phyloP scores from a whole-genome alignment of 2,797 vertebrate genomes.

The Forpus xanthops region DNA sequence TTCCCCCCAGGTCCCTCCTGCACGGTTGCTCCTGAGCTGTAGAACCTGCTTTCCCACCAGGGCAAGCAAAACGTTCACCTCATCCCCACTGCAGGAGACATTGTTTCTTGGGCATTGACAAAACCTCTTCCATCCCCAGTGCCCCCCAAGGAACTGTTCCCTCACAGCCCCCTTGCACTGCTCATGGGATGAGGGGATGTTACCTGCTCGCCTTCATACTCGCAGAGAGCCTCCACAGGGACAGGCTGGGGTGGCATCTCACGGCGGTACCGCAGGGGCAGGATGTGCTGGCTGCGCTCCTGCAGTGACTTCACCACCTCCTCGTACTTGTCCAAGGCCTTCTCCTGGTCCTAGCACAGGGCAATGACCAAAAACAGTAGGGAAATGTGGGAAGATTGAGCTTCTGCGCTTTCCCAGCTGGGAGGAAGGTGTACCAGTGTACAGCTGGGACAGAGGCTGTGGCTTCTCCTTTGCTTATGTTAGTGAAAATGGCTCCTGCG shows the following conservation, averaged over 20 bases:
- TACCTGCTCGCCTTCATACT: slow-evolving; percentile 90
- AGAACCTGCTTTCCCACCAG: neutral
- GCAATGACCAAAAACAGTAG: neutral
- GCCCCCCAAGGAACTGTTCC: rapidly evolving
- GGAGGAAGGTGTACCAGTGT: rapidly evolving
- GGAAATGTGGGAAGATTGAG: rapidly evolving
- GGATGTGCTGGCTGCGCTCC: slow-evolving; percentile 86
- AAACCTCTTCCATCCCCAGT: neutral
- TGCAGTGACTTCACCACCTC: slow-evolving; percentile 85
- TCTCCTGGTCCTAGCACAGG: slow-evolving; percentile 87
- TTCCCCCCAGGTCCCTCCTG: neutral
- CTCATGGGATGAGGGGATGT: rapidly evolving
- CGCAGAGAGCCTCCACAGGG: slow-evolving; percentile 93
- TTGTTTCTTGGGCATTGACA: rapidly evolving
- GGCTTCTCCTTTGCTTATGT: neutral
- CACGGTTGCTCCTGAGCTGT: neutral
- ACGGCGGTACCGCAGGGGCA: slow-evolving; percentile 87
- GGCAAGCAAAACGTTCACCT: rapidly evolving
- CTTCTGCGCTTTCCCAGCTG: neutral
- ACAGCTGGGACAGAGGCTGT: rapidly evolving
- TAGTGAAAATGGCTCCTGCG: neutral
- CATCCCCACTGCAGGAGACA: rapidly evolving
- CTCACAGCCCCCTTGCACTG: neutral
- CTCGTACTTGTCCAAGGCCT: slow-evolving; percentile 89
- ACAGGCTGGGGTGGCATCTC: slow-evolving; percentile 81